These are phyloP conservation scores for Petaurus breviceps DNA, from an alignment of 2,113 vertebrate genomes.

Conservation along the genomic window DNA sequence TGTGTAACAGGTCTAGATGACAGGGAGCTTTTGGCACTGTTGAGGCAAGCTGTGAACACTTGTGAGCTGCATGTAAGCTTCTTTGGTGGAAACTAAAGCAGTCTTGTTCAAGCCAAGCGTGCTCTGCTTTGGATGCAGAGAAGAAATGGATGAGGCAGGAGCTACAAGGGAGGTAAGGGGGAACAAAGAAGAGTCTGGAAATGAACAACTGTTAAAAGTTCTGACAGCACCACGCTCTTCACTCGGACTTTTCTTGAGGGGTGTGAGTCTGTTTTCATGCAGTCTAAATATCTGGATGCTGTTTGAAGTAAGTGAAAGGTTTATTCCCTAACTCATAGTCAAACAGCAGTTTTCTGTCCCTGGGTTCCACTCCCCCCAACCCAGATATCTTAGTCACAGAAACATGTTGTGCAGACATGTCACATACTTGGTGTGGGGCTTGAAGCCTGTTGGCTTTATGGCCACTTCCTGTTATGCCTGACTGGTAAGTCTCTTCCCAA, in stretches of 20 bases:
- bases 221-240: background rate
- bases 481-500: background rate
- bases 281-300: background rate
- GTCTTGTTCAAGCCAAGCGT: background rate
- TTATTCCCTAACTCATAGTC: background rate
- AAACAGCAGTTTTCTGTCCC: background rate
- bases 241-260: background rate
- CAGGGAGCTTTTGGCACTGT: background rate
- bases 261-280: background rate
- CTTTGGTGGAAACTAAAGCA: background rate
- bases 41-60: background rate
- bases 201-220: background rate
- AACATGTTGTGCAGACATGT: background rate
- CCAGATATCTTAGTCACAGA: background rate
- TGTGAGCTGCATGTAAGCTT: background rate
- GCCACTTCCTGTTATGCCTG: background rate
- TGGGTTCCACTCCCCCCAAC: background rate
- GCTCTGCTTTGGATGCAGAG: background rate
- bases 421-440: background rate
- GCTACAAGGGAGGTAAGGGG: background rate
- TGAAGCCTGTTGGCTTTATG: rapidly evolving
- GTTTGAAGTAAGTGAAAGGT: background rate
- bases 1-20: background rate
- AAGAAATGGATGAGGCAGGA: background rate
- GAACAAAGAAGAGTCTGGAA: background rate